These are phyloP conservation scores for Mesoclemmys tuberculata DNA, from an alignment of 2,113 vertebrate genomes.

Conservation along the genomic window DNA sequence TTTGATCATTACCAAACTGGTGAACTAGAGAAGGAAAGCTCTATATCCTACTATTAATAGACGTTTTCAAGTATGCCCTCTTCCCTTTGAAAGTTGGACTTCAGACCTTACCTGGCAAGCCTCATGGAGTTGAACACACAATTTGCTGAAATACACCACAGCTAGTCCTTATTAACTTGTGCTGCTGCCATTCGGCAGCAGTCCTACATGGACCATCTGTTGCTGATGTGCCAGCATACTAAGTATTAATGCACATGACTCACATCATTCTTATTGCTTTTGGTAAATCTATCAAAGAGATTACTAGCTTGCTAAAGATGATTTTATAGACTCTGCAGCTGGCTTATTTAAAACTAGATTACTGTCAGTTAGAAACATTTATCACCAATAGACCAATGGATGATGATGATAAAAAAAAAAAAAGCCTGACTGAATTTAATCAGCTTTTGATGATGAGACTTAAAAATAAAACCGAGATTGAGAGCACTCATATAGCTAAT, in stretches of 20 bases:
- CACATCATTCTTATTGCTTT: not conserved
- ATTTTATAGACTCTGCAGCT: slow-evolving; percentile 60
- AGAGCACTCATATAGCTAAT: slow-evolving; percentile 14
- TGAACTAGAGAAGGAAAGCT: not conserved
- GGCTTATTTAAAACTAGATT: slow-evolving; percentile 68
- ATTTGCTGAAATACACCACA: not conserved
- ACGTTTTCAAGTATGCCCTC: not conserved
- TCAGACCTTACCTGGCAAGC: not conserved
- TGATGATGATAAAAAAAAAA: slow-evolving; percentile 26
- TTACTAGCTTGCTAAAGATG: slow-evolving; percentile 24
- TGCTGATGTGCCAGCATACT: not conserved
- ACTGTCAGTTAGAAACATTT: slow-evolving; percentile 58
- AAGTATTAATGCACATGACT: not conserved
- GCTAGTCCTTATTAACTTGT: not conserved
- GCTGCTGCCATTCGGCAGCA: not conserved
- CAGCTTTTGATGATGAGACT: slow-evolving; percentile 50
- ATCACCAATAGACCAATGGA: slow-evolving; percentile 30
- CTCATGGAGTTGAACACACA: not conserved
- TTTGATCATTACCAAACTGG: not conserved
- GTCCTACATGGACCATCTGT: not conserved
- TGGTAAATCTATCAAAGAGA: slow-evolving; percentile 17
- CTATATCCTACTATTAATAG: fast-evolving
- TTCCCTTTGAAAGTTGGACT: slow-evolving; percentile 1
- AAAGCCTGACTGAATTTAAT: slow-evolving; percentile 48
- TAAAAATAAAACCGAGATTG: slow-evolving; percentile 39